Conservation (phyloP, 2,113 vertebrate species). For the Leucosticte australis region DNA sequence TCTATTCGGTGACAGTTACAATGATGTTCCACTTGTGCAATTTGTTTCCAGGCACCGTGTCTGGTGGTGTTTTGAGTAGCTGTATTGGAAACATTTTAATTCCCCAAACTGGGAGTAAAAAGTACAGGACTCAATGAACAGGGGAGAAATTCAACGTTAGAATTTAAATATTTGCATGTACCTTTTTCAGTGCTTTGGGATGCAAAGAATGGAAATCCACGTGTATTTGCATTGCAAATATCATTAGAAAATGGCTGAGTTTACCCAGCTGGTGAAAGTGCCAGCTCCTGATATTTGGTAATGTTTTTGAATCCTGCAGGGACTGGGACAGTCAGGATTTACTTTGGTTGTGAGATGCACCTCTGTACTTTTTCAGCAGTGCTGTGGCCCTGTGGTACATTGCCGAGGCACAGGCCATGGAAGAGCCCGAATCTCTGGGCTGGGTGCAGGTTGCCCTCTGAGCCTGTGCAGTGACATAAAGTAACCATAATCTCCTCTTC, state of each 20-base stretch:
- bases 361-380: neutral
- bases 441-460: fast-evolving
- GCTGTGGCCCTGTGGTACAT: neutral
- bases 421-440: fast-evolving
- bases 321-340: neutral
- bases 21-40: neutral
- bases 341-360: neutral
- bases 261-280: neutral
- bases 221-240: neutral
- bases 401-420: fast-evolving
- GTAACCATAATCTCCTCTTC: neutral
- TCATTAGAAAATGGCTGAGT: neutral
- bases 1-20: neutral
- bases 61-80: neutral
- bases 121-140: neutral
- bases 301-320: neutral
- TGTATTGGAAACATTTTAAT: neutral
- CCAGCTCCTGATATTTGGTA: neutral
- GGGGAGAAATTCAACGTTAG: neutral
- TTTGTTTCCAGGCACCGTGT: neutral
- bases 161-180: constrained; percentile 8
- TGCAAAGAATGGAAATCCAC: neutral
- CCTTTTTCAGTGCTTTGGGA: neutral
- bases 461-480: neutral
- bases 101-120: neutral